phyloP scores from a whole-genome alignment of 2,797 vertebrate species.

The Masticophis lateralis region DNA sequence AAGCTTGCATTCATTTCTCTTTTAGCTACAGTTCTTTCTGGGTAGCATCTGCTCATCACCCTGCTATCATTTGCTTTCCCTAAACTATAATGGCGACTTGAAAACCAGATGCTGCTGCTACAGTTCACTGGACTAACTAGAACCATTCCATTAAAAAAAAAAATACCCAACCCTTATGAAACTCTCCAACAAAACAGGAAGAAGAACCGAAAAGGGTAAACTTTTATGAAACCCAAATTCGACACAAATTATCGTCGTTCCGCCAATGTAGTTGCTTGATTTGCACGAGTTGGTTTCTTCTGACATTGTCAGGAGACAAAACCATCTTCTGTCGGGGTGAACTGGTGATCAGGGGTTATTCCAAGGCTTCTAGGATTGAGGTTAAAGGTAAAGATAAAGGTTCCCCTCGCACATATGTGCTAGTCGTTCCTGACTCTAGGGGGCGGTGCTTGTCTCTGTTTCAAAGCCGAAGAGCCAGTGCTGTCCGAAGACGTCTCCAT shows the following conservation, averaged over 20 bases:
- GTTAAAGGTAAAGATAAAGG: not conserved
- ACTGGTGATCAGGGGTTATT: not conserved
- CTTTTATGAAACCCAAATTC: not conserved
- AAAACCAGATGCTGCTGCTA: conserved; percentile 5
- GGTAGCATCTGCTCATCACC: not conserved
- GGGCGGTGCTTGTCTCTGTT: no score
- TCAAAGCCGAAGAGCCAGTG: no score
- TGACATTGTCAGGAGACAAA: not conserved
- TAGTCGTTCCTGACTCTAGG: no score
- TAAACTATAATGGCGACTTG: not conserved
- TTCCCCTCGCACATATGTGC: no score
- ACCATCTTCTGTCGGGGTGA: no score
- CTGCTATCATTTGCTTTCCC: not conserved
- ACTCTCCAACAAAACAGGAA: not conserved
- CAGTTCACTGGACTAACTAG: not conserved
- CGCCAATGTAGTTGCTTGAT: not conserved
- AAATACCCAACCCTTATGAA: not conserved
- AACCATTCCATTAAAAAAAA: not conserved
- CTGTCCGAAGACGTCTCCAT: no score
- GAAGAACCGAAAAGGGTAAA: not conserved
- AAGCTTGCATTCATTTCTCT: not conserved
- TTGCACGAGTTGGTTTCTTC: not conserved
- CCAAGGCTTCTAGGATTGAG: no score
- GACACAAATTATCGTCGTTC: not conserved
- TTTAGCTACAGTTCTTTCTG: not conserved